Evolutionary conservation across 2,113 vertebrate genomes (phyloP).

Genomic region (Serilophus lunatus): DNA sequence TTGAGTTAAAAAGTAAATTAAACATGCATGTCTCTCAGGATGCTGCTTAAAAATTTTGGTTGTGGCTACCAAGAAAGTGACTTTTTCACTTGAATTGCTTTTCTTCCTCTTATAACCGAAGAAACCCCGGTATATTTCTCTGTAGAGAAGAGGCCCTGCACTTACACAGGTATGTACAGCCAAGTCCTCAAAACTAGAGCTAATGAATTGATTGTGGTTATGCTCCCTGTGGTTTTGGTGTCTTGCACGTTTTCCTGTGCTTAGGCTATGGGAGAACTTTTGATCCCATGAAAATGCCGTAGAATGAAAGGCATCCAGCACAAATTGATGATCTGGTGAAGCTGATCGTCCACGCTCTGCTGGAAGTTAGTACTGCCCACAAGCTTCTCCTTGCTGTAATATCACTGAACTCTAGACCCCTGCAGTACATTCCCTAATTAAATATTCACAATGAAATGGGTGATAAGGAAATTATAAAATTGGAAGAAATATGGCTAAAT

Average conservation of each 20-base stretch:
- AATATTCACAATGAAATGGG: neutral
- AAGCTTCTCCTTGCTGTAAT: neutral
- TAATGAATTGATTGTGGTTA: neutral
- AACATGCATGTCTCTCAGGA: neutral
- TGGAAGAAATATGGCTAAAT: neutral
- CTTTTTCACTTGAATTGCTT: neutral
- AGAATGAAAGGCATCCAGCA: slow-evolving; percentile 40
- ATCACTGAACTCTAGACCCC: neutral
- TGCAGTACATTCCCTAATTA: neutral
- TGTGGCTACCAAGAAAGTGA: neutral
- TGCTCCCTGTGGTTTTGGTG: neutral
- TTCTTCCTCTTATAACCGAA: neutral
- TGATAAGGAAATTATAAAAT: neutral
- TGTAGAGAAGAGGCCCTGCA: neutral
- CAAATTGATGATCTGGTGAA: neutral
- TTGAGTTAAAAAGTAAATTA: slow-evolving; percentile 8
- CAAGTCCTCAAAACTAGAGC: neutral
- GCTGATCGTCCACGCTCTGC: neutral
- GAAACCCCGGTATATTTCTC: neutral
- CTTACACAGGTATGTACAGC: neutral
- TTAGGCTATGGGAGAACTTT: slow-evolving; percentile 52
- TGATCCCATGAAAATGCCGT: slow-evolving; percentile 35
- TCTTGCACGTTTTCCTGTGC: slow-evolving; percentile 21
- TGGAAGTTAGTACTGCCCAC: neutral
- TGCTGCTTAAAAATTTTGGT: neutral